These are phyloP conservation scores for Tenthredo notha DNA, from an alignment of 2,888 invertebrate species.

Conservation along the genomic window DNA sequence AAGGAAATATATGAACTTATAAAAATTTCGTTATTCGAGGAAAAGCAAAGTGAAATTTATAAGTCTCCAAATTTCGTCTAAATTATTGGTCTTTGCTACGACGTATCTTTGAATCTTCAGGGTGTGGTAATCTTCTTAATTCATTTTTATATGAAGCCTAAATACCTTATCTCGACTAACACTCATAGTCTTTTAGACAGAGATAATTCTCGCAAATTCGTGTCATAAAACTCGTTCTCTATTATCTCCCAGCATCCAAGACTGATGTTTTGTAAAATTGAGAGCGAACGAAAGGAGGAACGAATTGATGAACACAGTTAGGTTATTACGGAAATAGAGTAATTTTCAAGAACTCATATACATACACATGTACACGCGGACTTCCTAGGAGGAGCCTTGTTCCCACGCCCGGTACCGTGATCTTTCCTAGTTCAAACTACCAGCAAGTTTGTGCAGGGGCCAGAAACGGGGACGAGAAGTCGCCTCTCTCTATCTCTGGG, in stretches of 20 bases:
- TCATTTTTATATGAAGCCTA: background rate
- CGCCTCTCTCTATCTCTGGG: constrained; percentile 60
- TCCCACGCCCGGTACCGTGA: constrained; percentile 76
- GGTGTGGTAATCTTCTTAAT: constrained; percentile 32
- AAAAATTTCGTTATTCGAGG: too few species aligned
- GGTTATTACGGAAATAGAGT: constrained; percentile 39
- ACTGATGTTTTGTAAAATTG: background rate
- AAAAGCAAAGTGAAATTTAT: background rate
- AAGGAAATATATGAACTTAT: too few species aligned
- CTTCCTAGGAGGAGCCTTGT: constrained; percentile 65
- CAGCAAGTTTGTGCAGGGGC: constrained; percentile 59
- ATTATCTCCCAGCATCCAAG: background rate
- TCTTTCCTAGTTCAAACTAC: constrained; percentile 66
- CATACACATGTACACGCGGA: background rate
- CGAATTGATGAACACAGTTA: background rate
- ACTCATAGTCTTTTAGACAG: background rate
- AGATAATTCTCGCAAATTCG: constrained; percentile 58
- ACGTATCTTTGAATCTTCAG: background rate
- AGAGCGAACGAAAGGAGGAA: background rate
- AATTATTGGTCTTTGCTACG: background rate
- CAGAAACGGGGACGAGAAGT: constrained; percentile 61
- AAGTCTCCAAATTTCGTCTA: background rate
- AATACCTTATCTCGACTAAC: constrained; percentile 11
- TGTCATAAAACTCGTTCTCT: constrained; percentile 45
- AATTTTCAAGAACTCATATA: constrained; percentile 14